Percentiles rank a stretch among this genome's conserved stretches.
phyloP scores from a whole-genome alignment of 1,140 invertebrate genomes.

The Camponotus floridanus region DNA sequence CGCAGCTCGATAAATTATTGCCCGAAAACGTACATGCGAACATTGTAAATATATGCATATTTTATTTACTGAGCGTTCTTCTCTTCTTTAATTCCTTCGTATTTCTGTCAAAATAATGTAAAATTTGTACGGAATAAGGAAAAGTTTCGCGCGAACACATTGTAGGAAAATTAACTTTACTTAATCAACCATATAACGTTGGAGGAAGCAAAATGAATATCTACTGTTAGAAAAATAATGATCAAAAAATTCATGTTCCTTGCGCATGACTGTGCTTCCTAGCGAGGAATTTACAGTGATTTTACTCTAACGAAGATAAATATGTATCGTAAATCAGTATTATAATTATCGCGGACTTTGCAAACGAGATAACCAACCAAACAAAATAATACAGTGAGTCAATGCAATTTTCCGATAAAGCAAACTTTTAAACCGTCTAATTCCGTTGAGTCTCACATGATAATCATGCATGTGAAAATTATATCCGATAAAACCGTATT shows the following conservation, averaged over 20 bases:
- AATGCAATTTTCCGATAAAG: neutral
- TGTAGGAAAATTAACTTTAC: neutral
- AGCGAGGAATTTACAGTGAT: constrained; percentile 25
- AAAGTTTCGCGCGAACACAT: neutral
- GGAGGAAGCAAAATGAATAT: constrained; percentile 4
- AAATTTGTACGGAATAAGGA: neutral
- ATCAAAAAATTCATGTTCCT: neutral
- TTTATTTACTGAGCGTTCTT: neutral
- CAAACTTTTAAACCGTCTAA: neutral
- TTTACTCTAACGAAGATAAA: constrained; percentile 43
- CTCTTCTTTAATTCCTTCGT: constrained; percentile 5
- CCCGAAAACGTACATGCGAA: neutral
- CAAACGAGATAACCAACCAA: constrained; percentile 23
- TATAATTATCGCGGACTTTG: constrained; percentile 15
- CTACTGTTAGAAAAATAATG: neutral
- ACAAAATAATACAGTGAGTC: neutral
- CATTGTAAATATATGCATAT: neutral
- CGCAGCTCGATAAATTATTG: neutral
- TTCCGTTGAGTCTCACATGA: neutral
- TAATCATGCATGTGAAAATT: neutral
- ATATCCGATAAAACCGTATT: neutral
- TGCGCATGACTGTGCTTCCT: neutral
- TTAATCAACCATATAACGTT: neutral
- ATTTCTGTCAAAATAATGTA: neutral
- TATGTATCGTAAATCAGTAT: constrained; percentile 30